A percentile compares a stretch with the other conserved stretches of the same genome.
phyloP scores from a whole-genome alignment of 2,797 vertebrate species.

The Pseudochromis fuscus region DNA sequence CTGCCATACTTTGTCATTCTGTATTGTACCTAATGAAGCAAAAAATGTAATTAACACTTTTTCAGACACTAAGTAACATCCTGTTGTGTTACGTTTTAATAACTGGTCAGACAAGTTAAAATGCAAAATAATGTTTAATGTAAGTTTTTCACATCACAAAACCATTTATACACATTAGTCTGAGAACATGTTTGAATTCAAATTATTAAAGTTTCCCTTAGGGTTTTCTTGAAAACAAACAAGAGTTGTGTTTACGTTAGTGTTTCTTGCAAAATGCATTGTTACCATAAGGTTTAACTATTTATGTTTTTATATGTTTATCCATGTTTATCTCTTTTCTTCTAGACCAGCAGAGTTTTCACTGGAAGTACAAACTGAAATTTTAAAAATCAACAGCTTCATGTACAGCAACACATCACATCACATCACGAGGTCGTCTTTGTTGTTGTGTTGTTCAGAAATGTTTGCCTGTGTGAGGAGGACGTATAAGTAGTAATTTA shows the following conservation, averaged over 20 bases:
- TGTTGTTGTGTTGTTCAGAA: not conserved
- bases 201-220: slow-evolving; percentile 6
- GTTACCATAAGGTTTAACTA: slow-evolving; percentile 8
- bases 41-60: slow-evolving; percentile 42
- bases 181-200: slow-evolving; percentile 18
- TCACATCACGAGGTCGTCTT: not conserved
- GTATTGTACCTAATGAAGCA: slow-evolving; percentile 40
- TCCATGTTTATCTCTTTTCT: not conserved
- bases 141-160: slow-evolving; percentile 5
- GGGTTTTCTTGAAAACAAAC: slow-evolving; percentile 21
- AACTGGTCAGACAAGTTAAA: slow-evolving; percentile 27
- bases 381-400: no score
- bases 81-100: slow-evolving; percentile 29
- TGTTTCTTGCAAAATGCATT: not conserved
- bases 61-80: slow-evolving; percentile 32
- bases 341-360: not conserved
- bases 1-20: slow-evolving; percentile 23
- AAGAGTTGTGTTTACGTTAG: not conserved
- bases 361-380: no score
- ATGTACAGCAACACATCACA: no score
- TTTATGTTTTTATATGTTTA: not conserved
- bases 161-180: slow-evolving; percentile 4
- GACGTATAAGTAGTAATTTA: not conserved
- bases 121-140: slow-evolving; percentile 17
- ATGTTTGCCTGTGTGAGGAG: not conserved